phyloP scores from a whole-genome alignment of 2,888 invertebrate species.

The Anoplius nigerrimus region DNA sequence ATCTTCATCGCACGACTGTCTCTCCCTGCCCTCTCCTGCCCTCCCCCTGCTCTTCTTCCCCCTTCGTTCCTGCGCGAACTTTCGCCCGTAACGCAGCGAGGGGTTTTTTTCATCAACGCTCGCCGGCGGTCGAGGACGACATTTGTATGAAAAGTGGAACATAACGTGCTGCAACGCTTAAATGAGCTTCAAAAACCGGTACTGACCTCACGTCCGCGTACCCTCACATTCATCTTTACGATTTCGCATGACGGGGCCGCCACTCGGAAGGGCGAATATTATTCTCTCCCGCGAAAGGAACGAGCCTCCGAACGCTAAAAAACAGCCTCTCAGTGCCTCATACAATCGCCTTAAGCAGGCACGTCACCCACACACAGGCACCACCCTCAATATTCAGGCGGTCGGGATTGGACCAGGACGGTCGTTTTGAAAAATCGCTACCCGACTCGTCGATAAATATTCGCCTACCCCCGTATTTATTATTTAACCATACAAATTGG shows the following conservation, averaged over 20 bases:
- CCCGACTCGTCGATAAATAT: not conserved
- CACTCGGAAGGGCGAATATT: no score
- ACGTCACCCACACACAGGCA: not conserved
- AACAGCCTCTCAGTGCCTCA: no score
- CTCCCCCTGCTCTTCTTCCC: not conserved
- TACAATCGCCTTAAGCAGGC: not conserved
- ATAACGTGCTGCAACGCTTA: conserved; percentile 30
- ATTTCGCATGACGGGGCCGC: conserved; percentile 11
- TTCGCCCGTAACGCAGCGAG: conserved; percentile 14
- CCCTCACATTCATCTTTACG: conserved; percentile 16
- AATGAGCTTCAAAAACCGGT: conserved; percentile 28
- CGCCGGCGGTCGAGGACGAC: conserved; percentile 33
- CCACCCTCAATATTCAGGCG: not conserved
- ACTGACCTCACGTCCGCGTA: conserved; percentile 13
- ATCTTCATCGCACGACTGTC: not conserved
- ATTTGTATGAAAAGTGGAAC: conserved; percentile 44
- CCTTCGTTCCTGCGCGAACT: conserved; percentile 8
- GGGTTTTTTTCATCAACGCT: conserved; percentile 40
- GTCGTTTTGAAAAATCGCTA: not conserved
- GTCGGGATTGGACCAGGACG: not conserved
- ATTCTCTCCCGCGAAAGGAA: no score
- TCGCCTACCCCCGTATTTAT: not conserved
- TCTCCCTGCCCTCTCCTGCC: conserved; percentile 6
- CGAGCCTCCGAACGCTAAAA: no score
- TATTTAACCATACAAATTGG: conserved; percentile 7